Base-by-base conservation (phyloP, 2,888 invertebrate genomes). In the Eudasyphora cyanicolor region DNA sequence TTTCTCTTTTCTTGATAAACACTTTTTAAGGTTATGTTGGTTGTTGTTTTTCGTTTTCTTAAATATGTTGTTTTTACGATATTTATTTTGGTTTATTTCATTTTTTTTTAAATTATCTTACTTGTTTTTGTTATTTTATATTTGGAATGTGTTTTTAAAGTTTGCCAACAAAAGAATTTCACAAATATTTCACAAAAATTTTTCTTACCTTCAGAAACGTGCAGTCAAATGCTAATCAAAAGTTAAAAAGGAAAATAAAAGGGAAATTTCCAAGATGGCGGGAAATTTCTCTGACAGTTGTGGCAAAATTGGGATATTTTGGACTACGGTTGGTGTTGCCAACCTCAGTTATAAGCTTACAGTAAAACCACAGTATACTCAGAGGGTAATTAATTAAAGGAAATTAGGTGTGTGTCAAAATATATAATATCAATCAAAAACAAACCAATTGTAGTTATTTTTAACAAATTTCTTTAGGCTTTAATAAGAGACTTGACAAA, bases 201-300 rank as follows among this genome's bases (percentile, higher is more conserved):
- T 38, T 87, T 85, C 91, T 88, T 86, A 91, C 91, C 91, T 87
- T 71, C 62, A 86, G 87, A 91, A 91, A 91, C 91, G 91, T 91
- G 91, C 89, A 89, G 87, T 87, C 87, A 86, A 89, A 89, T 88
- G 89, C 88, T 87, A 88, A 87, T 89, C 89, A 89, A 89, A 85
- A 89, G 88, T 85, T 86, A 88, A 90, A 91, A 91, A 88, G 87
- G 89, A 85, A 89, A 87, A 84, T 86, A 88, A 90, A 91, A 91
- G 88, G 87, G 89, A 89, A 84, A 87, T 87, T 86, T 87, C 38
- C 85, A 87, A 87, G 79, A 89, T 88, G 88, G 87, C 86, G 85
- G 86, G 79, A 87, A 82, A 85, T 87, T 86, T 82, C 76, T 49
- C 82, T 85, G 86, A 86, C 87, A 74, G 73, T 77, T 79, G 17